Conservation (phyloP, 1,140 invertebrate genomes). For the Gonioctena quinquepunctata region DNA sequence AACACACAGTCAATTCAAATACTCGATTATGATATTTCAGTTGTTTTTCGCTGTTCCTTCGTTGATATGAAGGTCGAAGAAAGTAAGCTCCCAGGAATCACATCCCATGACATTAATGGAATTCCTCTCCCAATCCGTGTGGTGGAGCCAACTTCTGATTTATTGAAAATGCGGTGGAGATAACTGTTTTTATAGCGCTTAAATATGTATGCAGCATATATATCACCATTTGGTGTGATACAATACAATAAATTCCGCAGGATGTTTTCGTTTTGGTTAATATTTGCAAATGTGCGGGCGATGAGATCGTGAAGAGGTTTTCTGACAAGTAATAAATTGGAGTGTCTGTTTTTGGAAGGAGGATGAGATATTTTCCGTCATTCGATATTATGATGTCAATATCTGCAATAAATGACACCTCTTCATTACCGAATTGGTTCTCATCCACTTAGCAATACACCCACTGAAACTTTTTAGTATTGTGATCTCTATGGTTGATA, state of each 20-base stretch:
- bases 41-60: too few species aligned
- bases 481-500: too few species aligned
- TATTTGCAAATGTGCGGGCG: background rate
- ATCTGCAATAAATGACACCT: too few species aligned
- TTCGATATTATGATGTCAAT: too few species aligned
- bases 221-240: background rate
- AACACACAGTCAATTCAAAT: too few species aligned
- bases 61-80: background rate
- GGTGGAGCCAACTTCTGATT: background rate
- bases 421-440: too few species aligned
- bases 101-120: background rate
- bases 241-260: background rate
- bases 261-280: background rate
- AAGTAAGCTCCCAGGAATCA: background rate
- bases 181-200: background rate
- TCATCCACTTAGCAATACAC: too few species aligned
- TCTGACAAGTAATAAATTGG: background rate
- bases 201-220: background rate
- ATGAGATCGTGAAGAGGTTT: background rate
- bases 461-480: too few species aligned
- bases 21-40: too few species aligned
- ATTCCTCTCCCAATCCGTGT: background rate
- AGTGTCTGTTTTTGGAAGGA: background rate
- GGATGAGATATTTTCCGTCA: background rate
- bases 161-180: background rate